These are phyloP conservation scores for Cephus pulcher DNA, from an alignment of 2,888 invertebrate species.

Conservation along the genomic window DNA sequence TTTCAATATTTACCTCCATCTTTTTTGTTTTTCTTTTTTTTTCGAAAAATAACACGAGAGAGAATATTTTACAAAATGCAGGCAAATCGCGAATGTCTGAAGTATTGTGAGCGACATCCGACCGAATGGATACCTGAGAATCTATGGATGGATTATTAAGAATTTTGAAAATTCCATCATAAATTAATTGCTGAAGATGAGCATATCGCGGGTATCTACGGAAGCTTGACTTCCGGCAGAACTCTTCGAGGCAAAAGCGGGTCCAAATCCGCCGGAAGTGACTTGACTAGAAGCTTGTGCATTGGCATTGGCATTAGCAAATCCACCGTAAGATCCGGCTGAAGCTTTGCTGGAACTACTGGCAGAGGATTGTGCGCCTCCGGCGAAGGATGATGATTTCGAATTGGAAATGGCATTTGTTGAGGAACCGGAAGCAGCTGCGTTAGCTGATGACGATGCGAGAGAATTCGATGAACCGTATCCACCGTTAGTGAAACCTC, in stretches of 20 bases:
- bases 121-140: neutral
- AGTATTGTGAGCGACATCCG: neutral
- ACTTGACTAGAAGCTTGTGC: constrained; percentile 26
- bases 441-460: constrained; percentile 33
- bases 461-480: constrained; percentile 22
- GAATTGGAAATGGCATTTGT: constrained; percentile 18
- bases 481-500: constrained; percentile 2
- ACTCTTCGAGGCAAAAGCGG: constrained; percentile 35
- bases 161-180: neutral
- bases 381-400: constrained; percentile 17
- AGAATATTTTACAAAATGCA: neutral
- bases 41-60: neutral
- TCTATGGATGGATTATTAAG: neutral
- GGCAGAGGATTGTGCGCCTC: constrained; percentile 31
- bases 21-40: neutral
- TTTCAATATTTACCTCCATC: neutral
- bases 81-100: neutral
- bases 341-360: constrained; percentile 38
- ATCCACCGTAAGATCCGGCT: constrained; percentile 30
- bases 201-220: constrained; percentile 40
- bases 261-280: constrained; percentile 22
- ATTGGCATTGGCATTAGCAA: constrained; percentile 40
- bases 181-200: constrained; percentile 42
- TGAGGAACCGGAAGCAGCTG: constrained; percentile 27
- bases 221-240: constrained; percentile 42